phyloP scores from a whole-genome alignment of 2,797 vertebrate genomes.

The Hybognathus amarus region DNA sequence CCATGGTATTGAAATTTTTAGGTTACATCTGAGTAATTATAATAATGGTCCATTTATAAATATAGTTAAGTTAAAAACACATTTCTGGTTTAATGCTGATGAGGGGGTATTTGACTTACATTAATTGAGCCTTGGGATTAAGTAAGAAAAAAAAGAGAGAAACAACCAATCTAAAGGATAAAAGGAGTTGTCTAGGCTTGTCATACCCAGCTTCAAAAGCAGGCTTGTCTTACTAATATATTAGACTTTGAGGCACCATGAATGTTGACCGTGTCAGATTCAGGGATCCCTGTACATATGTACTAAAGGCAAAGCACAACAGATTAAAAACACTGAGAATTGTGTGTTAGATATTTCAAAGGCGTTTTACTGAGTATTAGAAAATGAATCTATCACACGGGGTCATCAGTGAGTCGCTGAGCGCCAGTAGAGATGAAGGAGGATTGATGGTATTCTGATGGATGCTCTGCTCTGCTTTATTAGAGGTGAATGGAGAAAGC shows the following conservation, averaged over 20 bases:
- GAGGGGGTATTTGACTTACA: neutral
- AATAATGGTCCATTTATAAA: neutral
- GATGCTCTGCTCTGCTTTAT: conserved; percentile 27
- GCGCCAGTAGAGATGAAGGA: conserved; percentile 7
- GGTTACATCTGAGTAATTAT: neutral
- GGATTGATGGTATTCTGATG: conserved; percentile 38
- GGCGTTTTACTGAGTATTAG: conserved; percentile 19
- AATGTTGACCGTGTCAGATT: neutral
- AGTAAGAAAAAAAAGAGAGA: neutral
- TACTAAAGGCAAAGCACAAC: neutral
- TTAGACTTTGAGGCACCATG: neutral
- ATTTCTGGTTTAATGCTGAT: neutral
- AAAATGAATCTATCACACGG: conserved; percentile 18
- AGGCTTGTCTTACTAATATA: neutral
- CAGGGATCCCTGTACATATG: neutral
- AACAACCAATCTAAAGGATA: neutral
- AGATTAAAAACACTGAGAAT: neutral
- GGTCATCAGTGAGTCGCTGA: neutral
- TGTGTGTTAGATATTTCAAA: conserved; percentile 29
- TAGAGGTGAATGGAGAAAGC: conserved; percentile 22
- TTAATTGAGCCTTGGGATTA: neutral
- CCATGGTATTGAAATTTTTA: neutral
- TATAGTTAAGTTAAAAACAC: neutral
- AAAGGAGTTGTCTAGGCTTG: neutral
- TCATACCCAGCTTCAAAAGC: conserved; percentile 1